Evolutionary conservation across 2,113 vertebrate species (phyloP).

Genomic region (Nycticorax nycticorax): DNA sequence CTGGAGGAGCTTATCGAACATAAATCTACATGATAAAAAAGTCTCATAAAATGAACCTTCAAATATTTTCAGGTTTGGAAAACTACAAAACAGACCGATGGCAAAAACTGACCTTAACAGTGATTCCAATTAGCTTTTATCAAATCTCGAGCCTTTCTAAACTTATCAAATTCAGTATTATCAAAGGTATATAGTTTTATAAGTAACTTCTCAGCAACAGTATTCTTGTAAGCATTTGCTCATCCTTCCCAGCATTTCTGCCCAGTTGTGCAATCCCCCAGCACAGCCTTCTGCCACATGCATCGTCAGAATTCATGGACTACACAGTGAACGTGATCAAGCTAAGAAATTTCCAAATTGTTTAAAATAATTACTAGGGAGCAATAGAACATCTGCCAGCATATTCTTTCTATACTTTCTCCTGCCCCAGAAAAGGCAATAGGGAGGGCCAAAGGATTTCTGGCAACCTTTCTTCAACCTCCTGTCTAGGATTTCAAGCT

Average conservation of each 20-base stretch:
- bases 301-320: neutral
- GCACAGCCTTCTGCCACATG: neutral
- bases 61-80: neutral
- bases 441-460: neutral
- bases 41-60: neutral
- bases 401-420: neutral
- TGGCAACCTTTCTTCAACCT: neutral
- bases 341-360: neutral
- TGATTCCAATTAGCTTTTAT: neutral
- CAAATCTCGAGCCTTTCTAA: neutral
- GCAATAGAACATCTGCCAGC: neutral
- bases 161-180: neutral
- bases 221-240: neutral
- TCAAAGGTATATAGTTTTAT: neutral
- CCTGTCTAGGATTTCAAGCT: neutral
- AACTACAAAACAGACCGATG: neutral
- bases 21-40: neutral
- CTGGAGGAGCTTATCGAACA: neutral
- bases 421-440: neutral
- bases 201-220: neutral
- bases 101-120: neutral
- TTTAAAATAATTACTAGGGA: neutral
- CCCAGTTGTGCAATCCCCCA: neutral
- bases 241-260: neutral
- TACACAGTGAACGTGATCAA: accelerated